Evolutionary conservation across 1,140 invertebrate genomes (phyloP).

Genomic region (Neomicropteryx cornuta): DNA sequence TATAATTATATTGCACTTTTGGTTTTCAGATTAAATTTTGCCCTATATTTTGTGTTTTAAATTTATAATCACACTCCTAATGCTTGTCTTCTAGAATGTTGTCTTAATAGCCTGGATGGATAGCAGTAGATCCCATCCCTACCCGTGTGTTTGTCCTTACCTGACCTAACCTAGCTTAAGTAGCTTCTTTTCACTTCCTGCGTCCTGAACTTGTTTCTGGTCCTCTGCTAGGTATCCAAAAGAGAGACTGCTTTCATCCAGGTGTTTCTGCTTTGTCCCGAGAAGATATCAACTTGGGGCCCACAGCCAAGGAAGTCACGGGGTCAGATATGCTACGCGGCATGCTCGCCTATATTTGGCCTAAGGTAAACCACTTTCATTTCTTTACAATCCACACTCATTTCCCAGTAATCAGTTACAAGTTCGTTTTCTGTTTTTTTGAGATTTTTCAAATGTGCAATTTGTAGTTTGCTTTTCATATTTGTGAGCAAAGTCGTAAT

Average conservation of each 20-base stretch:
- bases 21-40: conserved; percentile 1
- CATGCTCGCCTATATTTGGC: conserved; percentile 94
- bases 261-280: conserved; percentile 59
- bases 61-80: conserved; percentile 8
- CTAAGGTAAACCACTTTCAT: conserved; percentile 69
- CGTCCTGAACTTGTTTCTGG: conserved; percentile 27
- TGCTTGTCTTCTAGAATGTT: conserved; percentile 6
- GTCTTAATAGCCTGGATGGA: conserved; percentile 15
- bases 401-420: no score
- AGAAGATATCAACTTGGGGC: conserved; percentile 47
- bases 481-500: no score
- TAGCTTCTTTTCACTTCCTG: conserved; percentile 10
- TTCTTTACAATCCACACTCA: no score
- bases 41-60: conserved; percentile 6
- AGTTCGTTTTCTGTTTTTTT: no score
- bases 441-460: no score
- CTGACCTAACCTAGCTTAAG: background rate
- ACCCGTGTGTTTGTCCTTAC: conserved; percentile 2
- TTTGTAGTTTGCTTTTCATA: no score
- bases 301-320: conserved; percentile 48
- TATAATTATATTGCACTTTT: no score
- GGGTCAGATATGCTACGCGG: conserved; percentile 72
- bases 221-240: conserved; percentile 43
- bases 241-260: conserved; percentile 83
- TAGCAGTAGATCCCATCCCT: conserved; percentile 4